phyloP scores from a whole-genome alignment of 2,113 vertebrate genomes.

The Puffinus mauretanicus region DNA sequence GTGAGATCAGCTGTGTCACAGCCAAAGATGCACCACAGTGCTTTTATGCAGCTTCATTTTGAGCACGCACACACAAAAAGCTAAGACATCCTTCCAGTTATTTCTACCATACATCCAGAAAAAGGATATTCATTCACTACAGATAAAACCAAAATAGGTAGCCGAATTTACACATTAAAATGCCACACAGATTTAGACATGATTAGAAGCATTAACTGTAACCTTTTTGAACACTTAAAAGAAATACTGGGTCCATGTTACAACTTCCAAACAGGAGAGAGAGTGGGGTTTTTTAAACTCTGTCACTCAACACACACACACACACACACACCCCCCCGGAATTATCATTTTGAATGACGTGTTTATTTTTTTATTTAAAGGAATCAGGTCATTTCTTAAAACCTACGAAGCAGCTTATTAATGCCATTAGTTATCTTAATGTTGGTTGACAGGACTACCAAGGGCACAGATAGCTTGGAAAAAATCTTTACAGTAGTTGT shows the following conservation, averaged over 20 bases:
- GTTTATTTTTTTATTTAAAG: background rate
- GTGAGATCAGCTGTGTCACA: background rate
- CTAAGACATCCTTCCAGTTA: background rate
- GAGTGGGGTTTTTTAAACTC: rapidly evolving
- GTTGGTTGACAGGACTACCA: background rate
- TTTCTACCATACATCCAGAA: background rate
- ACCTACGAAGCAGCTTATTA: background rate
- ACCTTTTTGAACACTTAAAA: background rate
- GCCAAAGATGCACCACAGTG: background rate
- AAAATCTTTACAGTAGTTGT: background rate
- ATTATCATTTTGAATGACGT: background rate
- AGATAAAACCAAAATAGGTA: background rate
- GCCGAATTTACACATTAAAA: background rate
- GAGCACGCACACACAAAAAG: background rate
- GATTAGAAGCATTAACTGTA: background rate
- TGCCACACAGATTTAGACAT: background rate
- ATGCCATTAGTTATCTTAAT: background rate
- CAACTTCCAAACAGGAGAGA: background rate
- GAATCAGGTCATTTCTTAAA: background rate
- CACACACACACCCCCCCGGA: background rate
- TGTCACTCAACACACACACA: background rate
- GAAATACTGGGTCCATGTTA: rapidly evolving
- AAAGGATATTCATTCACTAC: background rate
- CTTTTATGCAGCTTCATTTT: background rate
- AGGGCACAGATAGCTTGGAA: background rate